Conservation (phyloP, 1,140 invertebrate species). For the Bombus sylvicola region DNA sequence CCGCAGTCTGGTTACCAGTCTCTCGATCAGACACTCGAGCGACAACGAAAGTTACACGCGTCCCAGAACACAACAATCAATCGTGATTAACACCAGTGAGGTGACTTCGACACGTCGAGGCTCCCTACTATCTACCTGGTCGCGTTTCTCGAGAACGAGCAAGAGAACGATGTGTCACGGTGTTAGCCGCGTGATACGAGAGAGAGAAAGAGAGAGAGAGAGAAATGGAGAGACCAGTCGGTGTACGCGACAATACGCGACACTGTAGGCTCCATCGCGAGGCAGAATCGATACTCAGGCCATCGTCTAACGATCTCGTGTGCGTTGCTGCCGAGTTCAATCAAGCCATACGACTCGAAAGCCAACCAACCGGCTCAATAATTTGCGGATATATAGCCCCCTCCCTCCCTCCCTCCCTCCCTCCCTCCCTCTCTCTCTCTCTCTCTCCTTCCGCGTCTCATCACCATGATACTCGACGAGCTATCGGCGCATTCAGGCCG, state of each 20-base stretch:
- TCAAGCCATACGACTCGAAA: conserved; percentile 29
- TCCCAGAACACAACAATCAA: not conserved
- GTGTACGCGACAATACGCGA: not conserved
- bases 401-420: not conserved
- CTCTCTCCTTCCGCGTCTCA: conserved; percentile 4
- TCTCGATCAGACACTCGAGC: no score
- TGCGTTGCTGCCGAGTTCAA: conserved; percentile 31
- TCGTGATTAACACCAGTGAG: not conserved
- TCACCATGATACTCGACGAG: conserved; percentile 25
- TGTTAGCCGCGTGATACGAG: not conserved
- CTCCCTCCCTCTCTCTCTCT: not conserved
- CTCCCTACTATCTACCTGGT: no score
- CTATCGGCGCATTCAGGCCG: conserved; percentile 33
- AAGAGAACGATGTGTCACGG: conserved; percentile 6
- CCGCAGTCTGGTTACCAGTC: no score
- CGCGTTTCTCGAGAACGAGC: not conserved
- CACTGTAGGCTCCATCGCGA: not conserved
- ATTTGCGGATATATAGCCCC: conserved; percentile 11
- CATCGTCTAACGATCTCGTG: conserved; percentile 17
- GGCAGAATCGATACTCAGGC: conserved; percentile 19
- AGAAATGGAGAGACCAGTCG: not conserved
- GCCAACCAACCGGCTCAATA: conserved; percentile 41
- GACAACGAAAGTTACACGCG: not conserved
- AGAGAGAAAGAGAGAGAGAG: not conserved
- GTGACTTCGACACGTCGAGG: not conserved